Base-by-base conservation (phyloP, 2,113 vertebrate genomes). In the Coregonus clupeaformis region DNA sequence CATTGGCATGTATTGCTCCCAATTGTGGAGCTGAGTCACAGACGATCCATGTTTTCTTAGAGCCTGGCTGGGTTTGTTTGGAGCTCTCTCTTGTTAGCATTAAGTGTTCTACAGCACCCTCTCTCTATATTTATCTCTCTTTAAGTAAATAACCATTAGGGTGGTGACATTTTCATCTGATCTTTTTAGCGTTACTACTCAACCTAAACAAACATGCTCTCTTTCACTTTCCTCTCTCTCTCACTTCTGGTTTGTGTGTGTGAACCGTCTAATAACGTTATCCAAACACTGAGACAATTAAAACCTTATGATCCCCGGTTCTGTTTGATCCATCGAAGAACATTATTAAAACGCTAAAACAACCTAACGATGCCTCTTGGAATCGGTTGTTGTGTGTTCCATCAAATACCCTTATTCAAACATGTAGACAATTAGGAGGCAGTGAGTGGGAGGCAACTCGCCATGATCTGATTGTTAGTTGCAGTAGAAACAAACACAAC, bases 181-280 rank as follows among this genome's bases (percentile, higher is more conserved):
- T n/a, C n/a, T n/a, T n/a, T n/a, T n/a, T n/a, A n/a, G n/a, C n/a
- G n/a, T n/a, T n/a, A n/a, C n/a, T 66, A n/a, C 64, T 66, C 64
- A 20, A 32, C 29, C 64, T 66, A 16, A 32, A 30, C 64, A 30
- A 30, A 20, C 29, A 20, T 32, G 0, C 64, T 66, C 64, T 20
- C 64, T 30, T 16, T 20, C 64, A 6, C 14, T 47, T 68, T 60
- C 52, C 55, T 29, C 52, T 0, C 16, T 78, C 75, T 74, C 80
- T 85, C 75, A 62, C 20, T 13, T 47, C 30, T 25, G 59, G 11
- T 24, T n/a, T 24, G 11, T 2, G 1, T 63, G n/a, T 63, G n/a
- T 1, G 60, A 25, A 12, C 25, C 3, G 24, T 63, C n/a, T n/a
- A n/a, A n/a, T n/a, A n/a, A n/a, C n/a, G n/a, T n/a, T n/a, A n/a